Evolutionary conservation across 2,113 vertebrate genomes (phyloP).

Genomic region (Chaetura pelagica): DNA sequence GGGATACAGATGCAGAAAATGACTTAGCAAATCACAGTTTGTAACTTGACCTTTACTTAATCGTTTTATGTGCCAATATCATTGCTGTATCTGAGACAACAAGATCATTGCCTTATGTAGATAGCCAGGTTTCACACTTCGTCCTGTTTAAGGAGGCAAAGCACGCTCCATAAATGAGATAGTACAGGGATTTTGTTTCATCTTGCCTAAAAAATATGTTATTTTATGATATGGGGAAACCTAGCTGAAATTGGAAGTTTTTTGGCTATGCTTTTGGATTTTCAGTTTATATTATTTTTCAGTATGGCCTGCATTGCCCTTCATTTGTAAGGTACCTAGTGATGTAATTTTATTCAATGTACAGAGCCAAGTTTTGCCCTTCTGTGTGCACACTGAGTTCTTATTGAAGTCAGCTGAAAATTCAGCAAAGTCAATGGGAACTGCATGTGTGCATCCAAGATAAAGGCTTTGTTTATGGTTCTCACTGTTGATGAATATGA

Average conservation of each 20-base stretch:
- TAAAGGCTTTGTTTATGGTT: constrained; percentile 35
- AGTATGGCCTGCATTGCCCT: neutral
- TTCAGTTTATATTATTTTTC: constrained; percentile 43
- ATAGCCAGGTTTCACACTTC: neutral
- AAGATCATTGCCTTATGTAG: neutral
- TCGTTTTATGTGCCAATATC: neutral
- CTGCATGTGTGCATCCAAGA: neutral
- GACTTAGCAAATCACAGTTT: constrained; percentile 1
- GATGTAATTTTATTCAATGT: constrained; percentile 21
- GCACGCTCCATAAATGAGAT: neutral
- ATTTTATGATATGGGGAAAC: neutral
- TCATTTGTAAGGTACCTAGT: constrained; percentile 11
- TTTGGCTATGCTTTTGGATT: neutral
- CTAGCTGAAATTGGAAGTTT: neutral
- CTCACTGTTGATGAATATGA: constrained; percentile 36
- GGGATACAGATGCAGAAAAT: constrained; percentile 9
- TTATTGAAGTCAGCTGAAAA: constrained; percentile 56
- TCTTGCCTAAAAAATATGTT: neutral
- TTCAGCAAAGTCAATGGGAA: constrained; percentile 28
- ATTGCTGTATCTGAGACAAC: neutral
- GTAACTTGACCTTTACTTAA: constrained; percentile 10
- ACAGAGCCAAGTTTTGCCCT: constrained; percentile 16
- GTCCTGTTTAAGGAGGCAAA: neutral
- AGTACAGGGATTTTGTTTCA: neutral
- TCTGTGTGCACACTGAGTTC: neutral